Evolutionary conservation across 1,140 invertebrate genomes (phyloP), one percentile per base, ranked within the genome.

Genomic region (Telenomus remus): DNA sequence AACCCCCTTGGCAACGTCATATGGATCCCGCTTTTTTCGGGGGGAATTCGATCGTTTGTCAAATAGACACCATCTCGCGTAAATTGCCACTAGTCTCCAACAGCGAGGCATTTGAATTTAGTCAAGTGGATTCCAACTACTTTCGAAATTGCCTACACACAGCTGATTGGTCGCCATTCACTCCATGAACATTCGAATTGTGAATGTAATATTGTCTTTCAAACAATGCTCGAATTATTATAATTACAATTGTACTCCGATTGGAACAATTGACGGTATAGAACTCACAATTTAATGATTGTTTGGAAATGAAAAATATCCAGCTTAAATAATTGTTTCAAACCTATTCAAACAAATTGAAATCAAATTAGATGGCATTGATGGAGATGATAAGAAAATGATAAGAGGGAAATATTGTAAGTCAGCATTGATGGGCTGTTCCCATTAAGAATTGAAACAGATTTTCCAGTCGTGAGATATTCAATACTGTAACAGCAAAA

Each of bases 401-500:
- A 15, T 54, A 63, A 50, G 48, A 46, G 61, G 65, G 61, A 65
- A 68, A 68, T 43, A 65, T 51, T 54, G 63, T 44, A 44, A 7
- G 11, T 37, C 19, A 12, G 8, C 14, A 69, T 69, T 71, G 78
- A 27, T 27, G 19, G 64, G 80, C 75, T 79, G 71, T 65, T 81
- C 76, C 78, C 81, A 81, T 86, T 86, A 81, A 81, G 55, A 76
- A 72, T 79, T 81, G 84, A 70, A 83, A 87, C 85, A 85, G 85
- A 87, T 87, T 86, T 87, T 87, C 85, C 85, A 87, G 85, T 87
- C 81, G 84, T 85, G 85, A 83, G 82, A 84, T 86, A 87, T 86
- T 87, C 85, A 86, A 87, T 87, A 87, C 87, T 78, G 80, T 81
- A 84, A 81, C 78, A 80, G 39, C 82, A 80, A 87, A 87, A 85